A percentile compares a stretch with the other conserved stretches of the same genome.
Conservation (phyloP, 1,140 invertebrate genomes). For the Diprion similis region DNA sequence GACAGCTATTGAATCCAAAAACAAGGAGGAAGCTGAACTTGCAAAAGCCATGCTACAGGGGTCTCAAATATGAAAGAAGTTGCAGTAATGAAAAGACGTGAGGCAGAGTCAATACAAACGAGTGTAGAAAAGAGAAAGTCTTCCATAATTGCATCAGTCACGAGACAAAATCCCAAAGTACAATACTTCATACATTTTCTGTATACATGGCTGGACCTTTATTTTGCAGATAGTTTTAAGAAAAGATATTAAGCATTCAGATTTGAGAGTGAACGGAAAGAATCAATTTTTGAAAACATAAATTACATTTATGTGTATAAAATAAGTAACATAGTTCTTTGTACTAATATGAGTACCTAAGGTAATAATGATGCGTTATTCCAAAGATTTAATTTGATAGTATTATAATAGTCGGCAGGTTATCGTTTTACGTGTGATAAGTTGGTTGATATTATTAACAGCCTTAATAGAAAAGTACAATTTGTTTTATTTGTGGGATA, state of each 20-base stretch:
- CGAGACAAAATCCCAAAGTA: neutral
- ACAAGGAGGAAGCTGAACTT: neutral
- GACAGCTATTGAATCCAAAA: neutral
- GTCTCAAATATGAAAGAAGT: neutral
- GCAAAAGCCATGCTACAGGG: neutral
- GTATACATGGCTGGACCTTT: neutral
- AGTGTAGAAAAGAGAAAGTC: neutral
- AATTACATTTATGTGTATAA: neutral
- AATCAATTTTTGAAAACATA: neutral
- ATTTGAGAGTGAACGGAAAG: neutral
- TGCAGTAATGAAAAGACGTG: neutral
- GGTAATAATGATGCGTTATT: neutral
- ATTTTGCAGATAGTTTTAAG: neutral
- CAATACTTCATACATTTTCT: neutral
- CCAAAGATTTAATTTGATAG: neutral
- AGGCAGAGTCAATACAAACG: neutral
- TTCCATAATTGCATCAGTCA: neutral
- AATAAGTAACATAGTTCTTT: neutral
- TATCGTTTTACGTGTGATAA: neutral
- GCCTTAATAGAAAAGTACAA: neutral
- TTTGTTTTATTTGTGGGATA: neutral
- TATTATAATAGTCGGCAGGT: neutral
- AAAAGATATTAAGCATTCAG: neutral
- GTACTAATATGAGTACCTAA: neutral
- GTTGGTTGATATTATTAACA: neutral